Base-by-base conservation (phyloP, 2,797 vertebrate genomes). In the Aeoliscus strigatus region DNA sequence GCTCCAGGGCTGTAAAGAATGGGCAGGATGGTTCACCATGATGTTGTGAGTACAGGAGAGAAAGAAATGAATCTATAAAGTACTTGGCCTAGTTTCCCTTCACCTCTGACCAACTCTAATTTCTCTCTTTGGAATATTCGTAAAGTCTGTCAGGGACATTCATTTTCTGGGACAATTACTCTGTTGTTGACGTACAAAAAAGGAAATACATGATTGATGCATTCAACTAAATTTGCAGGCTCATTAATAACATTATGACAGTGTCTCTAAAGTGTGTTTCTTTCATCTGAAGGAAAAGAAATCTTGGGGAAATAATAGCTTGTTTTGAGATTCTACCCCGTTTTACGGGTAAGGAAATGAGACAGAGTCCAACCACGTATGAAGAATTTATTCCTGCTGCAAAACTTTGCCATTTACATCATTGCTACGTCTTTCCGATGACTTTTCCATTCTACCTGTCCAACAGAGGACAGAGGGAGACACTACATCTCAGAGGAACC, bases 201-300 rank as follows among this genome's bases (percentile, higher is more conserved):
- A 26, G 12, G 4, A 39, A 66, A 63, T 60, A 14, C 45, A 33
- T 18, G 30, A 25, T 9, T 12, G 17, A 10, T 31, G 27, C 27
- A 3, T 26, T 10, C 11, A 6, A 16, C n/a, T 16, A 2, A 21
- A 40, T 47, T 41, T 14, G 28, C 32, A 50, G 13, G 25, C 18
- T 34, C 34, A 8, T 10, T 2, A 8, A 36, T 1, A 14, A 7
- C 10, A 6, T 12, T 67, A 61, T 77, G 70, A 54, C 64, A 75
- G 67, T 74, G 75, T 70, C 80, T 79, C 77, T 72, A 85, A 82
- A 67, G 49, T 75, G 79, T 77, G 68, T 74, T 65, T 21, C 6
- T 56, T 62, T 25, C n/a, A 65, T 79, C 77, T 66, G 10, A 36
- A 48, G 71, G 71, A 55, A 70, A 60, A 60, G 57, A 41, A 62